Base-by-base conservation (phyloP, 2,113 vertebrate genomes). In the Calidris pugnax region DNA sequence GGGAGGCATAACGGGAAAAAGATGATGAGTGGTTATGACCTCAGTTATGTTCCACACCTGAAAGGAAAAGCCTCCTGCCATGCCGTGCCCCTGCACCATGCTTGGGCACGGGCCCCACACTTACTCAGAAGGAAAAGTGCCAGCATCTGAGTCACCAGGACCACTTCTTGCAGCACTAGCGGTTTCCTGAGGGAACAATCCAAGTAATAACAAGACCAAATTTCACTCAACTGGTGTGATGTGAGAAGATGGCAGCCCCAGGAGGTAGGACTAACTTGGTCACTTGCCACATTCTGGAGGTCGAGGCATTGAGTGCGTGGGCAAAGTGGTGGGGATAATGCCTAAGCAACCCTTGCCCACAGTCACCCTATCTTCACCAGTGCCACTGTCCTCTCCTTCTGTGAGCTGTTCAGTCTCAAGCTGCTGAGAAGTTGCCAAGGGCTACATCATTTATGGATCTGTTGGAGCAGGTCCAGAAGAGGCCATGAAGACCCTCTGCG, bases 41-140 rank as follows among this genome's bases (percentile, higher is more conserved):
- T 85, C 48, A 77, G 0, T 63, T 56, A 76, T 20, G 22, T 87
- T 28, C 62, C 55, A 59, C 21, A 59, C 20, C 71, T 37, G 48
- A 51, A 73, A 43, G 37, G 47, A 41, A 39, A 76, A 56, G 69
- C 78, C 53, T 45, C 37, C 64, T 2, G 5, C 51, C 41, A 9
- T 1, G 4, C 50, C 0, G 0, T 45, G 48, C 8, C 43, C 56
- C 45, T 1, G 2, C 9, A 19, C 53, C 26, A 6, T 30, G 75
- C 27, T 20, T 15, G 55, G 43, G 41, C 77, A 47, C 1, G 1
- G 78, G 48, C 62, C 74, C 39, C 39, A 62, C 27, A 45, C 27
- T n/a, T 57, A n/a, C 55, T 77, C 79, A 78, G 45, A 53, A 64
- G 68, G 57, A 73, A 48, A 88, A 33, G 6, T 23, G 75, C 45